These are phyloP conservation scores for Sebastes trivittatus DNA, from an alignment of 2,797 vertebrate species.

Conservation along the genomic window DNA sequence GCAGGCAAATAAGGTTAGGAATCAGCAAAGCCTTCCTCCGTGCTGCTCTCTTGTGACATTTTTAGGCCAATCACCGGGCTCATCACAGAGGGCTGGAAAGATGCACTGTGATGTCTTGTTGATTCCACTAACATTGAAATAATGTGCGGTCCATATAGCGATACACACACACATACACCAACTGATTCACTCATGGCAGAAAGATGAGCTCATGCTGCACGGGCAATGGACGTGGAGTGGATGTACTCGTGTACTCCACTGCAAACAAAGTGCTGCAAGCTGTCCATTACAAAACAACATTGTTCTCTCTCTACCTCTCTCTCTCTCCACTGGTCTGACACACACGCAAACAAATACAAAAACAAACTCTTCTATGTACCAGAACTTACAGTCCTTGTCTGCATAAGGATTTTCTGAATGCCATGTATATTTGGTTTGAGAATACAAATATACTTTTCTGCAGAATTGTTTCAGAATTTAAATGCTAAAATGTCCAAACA, in stretches of 20 bases:
- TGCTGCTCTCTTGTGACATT: constrained; percentile 56
- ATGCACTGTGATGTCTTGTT: constrained; percentile 47
- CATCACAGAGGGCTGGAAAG: constrained; percentile 27
- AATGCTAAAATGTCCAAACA: neutral
- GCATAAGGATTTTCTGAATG: neutral
- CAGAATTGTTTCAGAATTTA: neutral
- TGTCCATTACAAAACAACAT: neutral
- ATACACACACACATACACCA: neutral
- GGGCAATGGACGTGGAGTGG: neutral
- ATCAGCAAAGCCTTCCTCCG: constrained; percentile 35
- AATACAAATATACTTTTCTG: neutral
- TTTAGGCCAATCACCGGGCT: constrained; percentile 64
- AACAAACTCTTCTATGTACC: neutral
- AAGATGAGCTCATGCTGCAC: constrained; percentile 34
- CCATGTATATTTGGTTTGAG: neutral
- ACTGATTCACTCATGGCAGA: constrained; percentile 30
- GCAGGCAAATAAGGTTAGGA: constrained; percentile 34
- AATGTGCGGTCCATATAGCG: constrained; percentile 19
- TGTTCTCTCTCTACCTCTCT: neutral
- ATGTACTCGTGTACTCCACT: constrained; percentile 3
- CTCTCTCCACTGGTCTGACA: neutral
- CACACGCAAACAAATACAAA: neutral
- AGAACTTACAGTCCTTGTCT: neutral
- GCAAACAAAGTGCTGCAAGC: neutral
- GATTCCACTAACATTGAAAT: constrained; percentile 46